Conservation (phyloP, 2,888 invertebrate species). For the Leptinotarsa peninsularis region DNA sequence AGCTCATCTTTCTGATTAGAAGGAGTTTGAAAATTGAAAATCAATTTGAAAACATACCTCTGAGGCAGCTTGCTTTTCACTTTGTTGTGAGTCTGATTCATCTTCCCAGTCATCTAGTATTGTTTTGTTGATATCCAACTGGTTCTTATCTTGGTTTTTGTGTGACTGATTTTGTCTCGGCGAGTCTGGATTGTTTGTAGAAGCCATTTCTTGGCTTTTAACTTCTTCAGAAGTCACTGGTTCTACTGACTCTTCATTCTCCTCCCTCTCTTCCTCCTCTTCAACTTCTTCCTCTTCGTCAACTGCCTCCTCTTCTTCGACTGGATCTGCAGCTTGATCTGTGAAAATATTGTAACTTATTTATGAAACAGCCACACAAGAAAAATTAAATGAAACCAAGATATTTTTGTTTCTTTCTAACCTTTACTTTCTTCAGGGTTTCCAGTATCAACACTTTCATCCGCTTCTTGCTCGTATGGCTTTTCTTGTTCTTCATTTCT, state of each 20-base stretch:
- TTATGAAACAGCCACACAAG: not conserved
- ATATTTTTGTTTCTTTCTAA: not conserved
- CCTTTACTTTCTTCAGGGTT: slow-evolving; percentile 1
- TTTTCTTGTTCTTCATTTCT: not conserved
- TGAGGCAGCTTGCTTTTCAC: slow-evolving; percentile 55
- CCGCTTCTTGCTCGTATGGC: not conserved
- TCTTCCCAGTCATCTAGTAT: slow-evolving; percentile 66
- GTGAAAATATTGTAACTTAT: not conserved
- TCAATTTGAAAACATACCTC: slow-evolving; percentile 10
- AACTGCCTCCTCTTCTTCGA: slow-evolving; percentile 11
- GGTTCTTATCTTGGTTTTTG: slow-evolving; percentile 7
- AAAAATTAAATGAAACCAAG: no score
- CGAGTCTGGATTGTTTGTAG: not conserved
- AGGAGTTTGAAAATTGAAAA: not conserved
- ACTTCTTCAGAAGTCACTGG: not conserved
- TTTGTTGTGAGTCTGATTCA: slow-evolving; percentile 66
- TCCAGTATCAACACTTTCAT: not conserved
- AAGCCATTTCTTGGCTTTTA: not conserved
- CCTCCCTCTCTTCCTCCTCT: slow-evolving; percentile 4
- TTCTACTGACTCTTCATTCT: not conserved
- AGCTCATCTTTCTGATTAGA: not conserved
- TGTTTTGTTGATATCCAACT: slow-evolving; percentile 49
- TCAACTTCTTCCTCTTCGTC: not conserved
- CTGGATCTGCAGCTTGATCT: slow-evolving; percentile 15
- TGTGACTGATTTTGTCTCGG: slow-evolving; percentile 20